Percentiles rank a stretch among this genome's conserved stretches.
Conservation (phyloP, 2,888 invertebrate genomes). For the Ceriagrion tenellum region DNA sequence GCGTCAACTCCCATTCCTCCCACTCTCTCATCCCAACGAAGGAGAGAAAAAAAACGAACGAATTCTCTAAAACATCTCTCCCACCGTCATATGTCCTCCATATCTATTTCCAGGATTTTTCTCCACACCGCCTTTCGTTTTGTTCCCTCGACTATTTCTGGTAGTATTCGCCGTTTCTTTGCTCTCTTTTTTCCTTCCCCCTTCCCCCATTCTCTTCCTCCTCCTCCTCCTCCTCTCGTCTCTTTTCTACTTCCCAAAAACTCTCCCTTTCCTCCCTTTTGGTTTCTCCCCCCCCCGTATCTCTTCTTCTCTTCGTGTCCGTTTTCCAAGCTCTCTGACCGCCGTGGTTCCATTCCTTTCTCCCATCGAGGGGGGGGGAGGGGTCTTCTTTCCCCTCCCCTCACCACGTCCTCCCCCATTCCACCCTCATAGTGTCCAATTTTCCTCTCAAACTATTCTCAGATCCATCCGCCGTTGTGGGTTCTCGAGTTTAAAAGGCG, state of each 20-base stretch:
- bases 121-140: neutral
- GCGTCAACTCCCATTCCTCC: neutral
- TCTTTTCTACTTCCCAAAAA: too few species aligned
- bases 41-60: too few species aligned
- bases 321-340: neutral
- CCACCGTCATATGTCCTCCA: neutral
- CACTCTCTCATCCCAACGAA: neutral
- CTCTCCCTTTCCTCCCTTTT: neutral
- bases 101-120: neutral
- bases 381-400: neutral
- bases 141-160: slow-evolving; percentile 18
- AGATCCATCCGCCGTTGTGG: neutral
- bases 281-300: neutral
- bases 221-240: neutral
- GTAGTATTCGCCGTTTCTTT: slow-evolving; percentile 4
- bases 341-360: neutral
- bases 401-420: neutral
- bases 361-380: neutral
- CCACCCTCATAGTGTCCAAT: neutral
- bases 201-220: neutral
- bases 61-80: neutral
- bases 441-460: neutral
- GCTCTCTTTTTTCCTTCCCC: neutral
- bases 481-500: neutral
- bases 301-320: neutral